Evolutionary conservation across 2,113 vertebrate genomes (phyloP), one percentile per base, ranked within the genome.

Genomic region (Nothobranchius furzeri): DNA sequence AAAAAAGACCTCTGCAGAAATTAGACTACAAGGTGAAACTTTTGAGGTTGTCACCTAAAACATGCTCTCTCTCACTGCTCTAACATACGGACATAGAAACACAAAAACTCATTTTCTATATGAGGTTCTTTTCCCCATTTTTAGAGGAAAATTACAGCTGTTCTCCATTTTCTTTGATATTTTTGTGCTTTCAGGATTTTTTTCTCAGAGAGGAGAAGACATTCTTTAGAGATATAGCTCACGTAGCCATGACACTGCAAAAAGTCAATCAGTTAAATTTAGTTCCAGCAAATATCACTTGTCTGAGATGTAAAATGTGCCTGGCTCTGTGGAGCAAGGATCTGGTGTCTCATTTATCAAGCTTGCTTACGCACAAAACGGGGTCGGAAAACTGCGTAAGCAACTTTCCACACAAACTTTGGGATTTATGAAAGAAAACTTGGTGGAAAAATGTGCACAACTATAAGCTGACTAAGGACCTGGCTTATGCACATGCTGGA

Each of bases 121-220:
- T 64, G 70, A 84, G 81, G 87, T 85, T 78, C 87, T 87, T 87
- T 77, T 79, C 87, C 87, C 20, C 30, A 30, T 83, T 66, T 87
- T 76, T 64, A 64, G 67, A 61, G 59, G 58, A 30, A 54, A 82
- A 80, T 83, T 79, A 80, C 63, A 55, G 46, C 62, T 64, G 65
- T 80, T 72, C 56, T 80, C 69, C 40, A 49, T 61, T 59, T 35
- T 76, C 43, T 40, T 48, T 66, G 48, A 64, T 67, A 79, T 82
- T 78, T 78, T 58, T 42, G 51, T 52, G 52, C 48, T 75, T 79
- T 79, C 56, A 62, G 78, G 60, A 66, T 81, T 76, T 85, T 79
- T 73, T 65, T 79, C 75, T 17, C 15, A 10, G 47, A 9, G 64
- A 74, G 51, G 70, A 3, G 14, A 68, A 60, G 70, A 79, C 67